A percentile compares a stretch with the other conserved stretches of the same genome.
Evolutionary conservation across 2,888 invertebrate species (phyloP).

Genomic region (Cheilosia vernalis): DNA sequence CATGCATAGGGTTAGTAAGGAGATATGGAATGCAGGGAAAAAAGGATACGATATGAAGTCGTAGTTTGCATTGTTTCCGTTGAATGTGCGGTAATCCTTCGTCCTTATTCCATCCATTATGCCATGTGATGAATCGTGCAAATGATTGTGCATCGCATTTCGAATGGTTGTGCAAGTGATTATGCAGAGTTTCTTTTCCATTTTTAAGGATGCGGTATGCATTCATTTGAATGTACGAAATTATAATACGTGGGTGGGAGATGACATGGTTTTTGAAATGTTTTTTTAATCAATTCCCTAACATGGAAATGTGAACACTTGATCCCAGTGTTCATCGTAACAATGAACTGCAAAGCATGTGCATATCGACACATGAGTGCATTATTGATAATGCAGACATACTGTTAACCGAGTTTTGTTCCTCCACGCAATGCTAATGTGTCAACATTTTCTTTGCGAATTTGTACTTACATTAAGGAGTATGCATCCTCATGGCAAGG

Average conservation of each 20-base stretch:
- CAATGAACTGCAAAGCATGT: slow-evolving; percentile 63
- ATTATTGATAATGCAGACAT: slow-evolving; percentile 30
- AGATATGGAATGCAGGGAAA: slow-evolving; percentile 32
- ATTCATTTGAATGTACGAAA: slow-evolving; percentile 56
- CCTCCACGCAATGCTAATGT: not conserved
- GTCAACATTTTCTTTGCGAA: not conserved
- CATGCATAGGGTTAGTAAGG: not conserved
- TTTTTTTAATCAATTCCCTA: slow-evolving; percentile 68
- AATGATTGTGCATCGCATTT: slow-evolving; percentile 66
- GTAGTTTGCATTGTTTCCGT: slow-evolving; percentile 72
- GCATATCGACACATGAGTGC: slow-evolving; percentile 30
- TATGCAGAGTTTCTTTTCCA: slow-evolving; percentile 58
- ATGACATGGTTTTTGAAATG: slow-evolving; percentile 72
- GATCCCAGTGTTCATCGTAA: slow-evolving; percentile 61
- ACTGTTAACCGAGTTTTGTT: slow-evolving; percentile 68
- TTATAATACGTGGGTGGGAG: not conserved
- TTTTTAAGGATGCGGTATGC: slow-evolving; percentile 53
- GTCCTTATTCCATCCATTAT: slow-evolving; percentile 74
- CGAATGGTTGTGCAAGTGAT: slow-evolving; percentile 42
- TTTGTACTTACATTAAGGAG: not conserved
- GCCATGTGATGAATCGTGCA: slow-evolving; percentile 73
- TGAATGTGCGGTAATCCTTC: slow-evolving; percentile 60
- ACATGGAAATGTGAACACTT: slow-evolving; percentile 68
- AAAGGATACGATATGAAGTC: slow-evolving; percentile 61
- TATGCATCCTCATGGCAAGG: too few species aligned